phyloP scores from a whole-genome alignment of 2,888 invertebrate species.

The Orthosia cruda region DNA sequence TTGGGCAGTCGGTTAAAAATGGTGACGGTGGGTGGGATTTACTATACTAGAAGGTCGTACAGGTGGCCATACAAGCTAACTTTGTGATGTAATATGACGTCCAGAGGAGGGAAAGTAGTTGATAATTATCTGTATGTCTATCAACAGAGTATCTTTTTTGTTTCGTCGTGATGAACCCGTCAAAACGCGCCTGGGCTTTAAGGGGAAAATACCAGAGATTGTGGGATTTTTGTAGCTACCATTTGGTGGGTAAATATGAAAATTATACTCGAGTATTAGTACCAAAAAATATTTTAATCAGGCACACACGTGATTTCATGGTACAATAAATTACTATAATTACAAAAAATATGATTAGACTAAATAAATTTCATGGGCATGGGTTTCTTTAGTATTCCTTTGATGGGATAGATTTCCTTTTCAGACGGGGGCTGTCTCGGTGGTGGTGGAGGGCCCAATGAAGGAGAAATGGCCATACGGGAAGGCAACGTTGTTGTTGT shows the following conservation, averaged over 20 bases:
- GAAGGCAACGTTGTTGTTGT: conserved; percentile 69
- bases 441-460: conserved; percentile 78
- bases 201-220: too few relatives aligned
- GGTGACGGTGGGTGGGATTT: too few relatives aligned
- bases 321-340: conserved; percentile 19
- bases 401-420: conserved; percentile 74
- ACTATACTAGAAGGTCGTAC: too few relatives aligned
- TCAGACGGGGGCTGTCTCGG: conserved; percentile 74
- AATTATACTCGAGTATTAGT: background rate
- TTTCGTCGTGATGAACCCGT: too few relatives aligned
- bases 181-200: too few relatives aligned
- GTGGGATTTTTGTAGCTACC: too few relatives aligned
- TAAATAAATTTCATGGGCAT: conserved; percentile 90
- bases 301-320: conserved; percentile 39
- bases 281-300: conserved; percentile 27
- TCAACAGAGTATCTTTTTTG: too few relatives aligned
- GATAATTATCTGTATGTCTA: too few relatives aligned
- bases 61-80: too few relatives aligned
- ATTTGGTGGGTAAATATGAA: background rate
- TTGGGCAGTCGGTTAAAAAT: too few relatives aligned
- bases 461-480: conserved; percentile 72
- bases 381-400: conserved; percentile 88
- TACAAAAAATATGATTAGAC: conserved; percentile 26
- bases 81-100: too few relatives aligned
- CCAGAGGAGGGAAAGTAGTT: too few relatives aligned